Evolutionary conservation across 1,140 invertebrate genomes (phyloP).

Genomic region (Aphelenchoides avenae): DNA sequence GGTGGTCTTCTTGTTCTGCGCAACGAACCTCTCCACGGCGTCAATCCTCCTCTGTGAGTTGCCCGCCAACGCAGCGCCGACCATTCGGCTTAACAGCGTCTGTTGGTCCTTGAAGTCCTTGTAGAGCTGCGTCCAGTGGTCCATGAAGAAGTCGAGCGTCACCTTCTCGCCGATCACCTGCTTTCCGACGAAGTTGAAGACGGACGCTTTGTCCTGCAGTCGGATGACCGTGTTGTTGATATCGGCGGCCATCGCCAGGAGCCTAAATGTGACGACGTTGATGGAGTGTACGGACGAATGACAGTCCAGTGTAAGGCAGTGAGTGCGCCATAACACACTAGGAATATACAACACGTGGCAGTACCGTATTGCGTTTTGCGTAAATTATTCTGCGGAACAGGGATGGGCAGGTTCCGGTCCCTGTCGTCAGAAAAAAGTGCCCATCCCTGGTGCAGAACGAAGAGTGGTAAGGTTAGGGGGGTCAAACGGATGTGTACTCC

Average conservation of each 20-base stretch:
- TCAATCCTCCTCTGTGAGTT: conserved; percentile 41
- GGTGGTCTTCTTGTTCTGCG: conserved; percentile 27
- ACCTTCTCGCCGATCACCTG: conserved; percentile 39
- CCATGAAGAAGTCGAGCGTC: conserved; percentile 48
- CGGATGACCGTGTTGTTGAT: conserved; percentile 47
- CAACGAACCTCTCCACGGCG: conserved; percentile 39
- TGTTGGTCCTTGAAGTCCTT: conserved; percentile 51
- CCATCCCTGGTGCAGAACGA: too few relatives aligned
- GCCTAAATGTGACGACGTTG: too few relatives aligned
- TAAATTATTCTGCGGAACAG: too few relatives aligned
- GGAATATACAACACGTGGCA: too few relatives aligned
- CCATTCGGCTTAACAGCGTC: conserved; percentile 37
- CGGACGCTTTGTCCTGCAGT: conserved; percentile 46
- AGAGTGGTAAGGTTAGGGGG: too few relatives aligned
- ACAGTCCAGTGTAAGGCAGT: too few relatives aligned
- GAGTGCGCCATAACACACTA: too few relatives aligned
- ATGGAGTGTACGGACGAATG: too few relatives aligned
- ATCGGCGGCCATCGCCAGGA: conserved; percentile 42
- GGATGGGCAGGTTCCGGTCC: too few relatives aligned
- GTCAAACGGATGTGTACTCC: too few relatives aligned
- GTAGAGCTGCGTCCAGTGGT: conserved; percentile 47
- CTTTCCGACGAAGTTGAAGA: conserved; percentile 30
- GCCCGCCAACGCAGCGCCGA: conserved; percentile 34
- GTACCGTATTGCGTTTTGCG: too few relatives aligned
- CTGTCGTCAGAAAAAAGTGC: too few relatives aligned